These are phyloP conservation scores for Nebria salina DNA, from an alignment of 2,888 invertebrate species.

Conservation along the genomic window DNA sequence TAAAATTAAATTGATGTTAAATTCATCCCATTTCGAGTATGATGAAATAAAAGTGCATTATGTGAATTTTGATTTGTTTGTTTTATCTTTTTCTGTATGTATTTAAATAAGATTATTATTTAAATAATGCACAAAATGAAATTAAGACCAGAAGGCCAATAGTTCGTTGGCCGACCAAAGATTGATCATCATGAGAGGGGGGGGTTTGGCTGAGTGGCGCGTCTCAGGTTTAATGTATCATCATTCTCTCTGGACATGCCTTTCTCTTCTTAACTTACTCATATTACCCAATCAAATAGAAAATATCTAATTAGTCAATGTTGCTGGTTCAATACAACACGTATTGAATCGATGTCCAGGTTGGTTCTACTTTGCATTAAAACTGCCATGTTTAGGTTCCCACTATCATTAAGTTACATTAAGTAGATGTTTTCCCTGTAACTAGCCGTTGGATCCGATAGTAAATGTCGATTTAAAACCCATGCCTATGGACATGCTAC, in stretches of 20 bases:
- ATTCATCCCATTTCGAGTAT: too few species aligned
- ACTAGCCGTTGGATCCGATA: not conserved
- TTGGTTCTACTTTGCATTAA: not conserved
- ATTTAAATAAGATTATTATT: too few species aligned
- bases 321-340: slow-evolving; percentile 45
- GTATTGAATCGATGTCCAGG: not conserved
- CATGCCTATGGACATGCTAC: too few species aligned
- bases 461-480: not conserved
- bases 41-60: too few species aligned
- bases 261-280: slow-evolving; percentile 53
- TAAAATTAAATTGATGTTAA: too few species aligned
- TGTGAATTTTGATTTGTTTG: too few species aligned
- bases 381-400: not conserved
- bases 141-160: not conserved
- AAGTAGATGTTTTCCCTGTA: not conserved
- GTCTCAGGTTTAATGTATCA: too few species aligned
- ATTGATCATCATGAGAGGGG: not conserved
- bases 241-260: slow-evolving; percentile 39
- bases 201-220: too few species aligned
- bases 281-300: slow-evolving; percentile 57
- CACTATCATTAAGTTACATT: not conserved
- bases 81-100: too few species aligned
- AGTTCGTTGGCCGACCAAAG: not conserved
- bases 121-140: not conserved
- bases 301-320: slow-evolving; percentile 55